phyloP scores from a whole-genome alignment of 2,797 vertebrate species.

The Gallinago solitaria region DNA sequence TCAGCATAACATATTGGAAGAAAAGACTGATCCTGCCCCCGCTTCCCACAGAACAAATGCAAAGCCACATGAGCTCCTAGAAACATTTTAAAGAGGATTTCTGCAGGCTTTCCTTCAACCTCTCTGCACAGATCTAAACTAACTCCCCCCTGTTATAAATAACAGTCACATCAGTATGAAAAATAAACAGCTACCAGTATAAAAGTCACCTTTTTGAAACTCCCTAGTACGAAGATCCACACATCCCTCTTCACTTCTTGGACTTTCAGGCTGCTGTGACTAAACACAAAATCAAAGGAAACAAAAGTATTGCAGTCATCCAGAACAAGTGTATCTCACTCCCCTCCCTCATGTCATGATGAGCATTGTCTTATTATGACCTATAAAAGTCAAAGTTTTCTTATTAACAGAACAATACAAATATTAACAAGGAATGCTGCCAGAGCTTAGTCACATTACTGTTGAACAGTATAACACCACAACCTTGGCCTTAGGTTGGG shows the following conservation, averaged over 20 bases:
- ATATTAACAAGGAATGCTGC: background rate
- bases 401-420: background rate
- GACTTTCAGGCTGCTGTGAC: background rate
- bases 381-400: background rate
- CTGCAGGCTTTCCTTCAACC: background rate
- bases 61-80: background rate
- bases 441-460: background rate
- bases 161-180: background rate
- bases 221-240: constrained; percentile 18
- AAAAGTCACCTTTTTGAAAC: constrained; percentile 55
- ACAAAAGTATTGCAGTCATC: background rate
- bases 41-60: background rate
- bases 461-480: background rate
- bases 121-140: background rate
- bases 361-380: background rate
- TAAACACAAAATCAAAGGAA: constrained; percentile 20
- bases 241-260: constrained; percentile 8
- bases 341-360: background rate
- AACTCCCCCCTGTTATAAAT: background rate
- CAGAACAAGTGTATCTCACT: background rate
- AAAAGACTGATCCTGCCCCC: background rate
- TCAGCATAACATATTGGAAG: background rate
- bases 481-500: background rate
- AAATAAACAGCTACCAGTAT: background rate
- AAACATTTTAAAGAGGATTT: background rate